Evolutionary conservation across 2,113 vertebrate genomes (phyloP).

Genomic region (Beaufortia kweichowensis): DNA sequence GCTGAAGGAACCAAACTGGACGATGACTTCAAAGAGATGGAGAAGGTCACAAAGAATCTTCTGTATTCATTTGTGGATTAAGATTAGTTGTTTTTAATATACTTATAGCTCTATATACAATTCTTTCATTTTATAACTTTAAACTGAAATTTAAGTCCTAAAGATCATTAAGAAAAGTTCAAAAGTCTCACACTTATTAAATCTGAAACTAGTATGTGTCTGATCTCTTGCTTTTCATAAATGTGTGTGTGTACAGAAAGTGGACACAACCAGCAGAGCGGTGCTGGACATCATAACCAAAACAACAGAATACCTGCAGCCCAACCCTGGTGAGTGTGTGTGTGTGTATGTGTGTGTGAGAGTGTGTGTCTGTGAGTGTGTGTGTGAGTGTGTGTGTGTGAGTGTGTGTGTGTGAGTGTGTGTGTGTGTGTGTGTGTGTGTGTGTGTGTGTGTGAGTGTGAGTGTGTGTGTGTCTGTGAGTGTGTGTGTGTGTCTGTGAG

Average conservation of each 20-base stretch:
- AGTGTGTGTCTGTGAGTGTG: constrained; percentile 5
- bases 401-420: constrained; percentile 5
- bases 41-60: constrained; percentile 36
- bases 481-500: constrained; percentile 17
- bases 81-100: too few species aligned
- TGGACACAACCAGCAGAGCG: constrained; percentile 51
- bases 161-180: too few species aligned
- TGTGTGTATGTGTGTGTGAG: not conserved
- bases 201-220: too few species aligned
- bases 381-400: constrained; percentile 6
- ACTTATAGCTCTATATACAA: too few species aligned
- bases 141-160: too few species aligned
- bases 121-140: too few species aligned
- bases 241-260: constrained; percentile 47
- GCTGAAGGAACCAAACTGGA: constrained; percentile 53
- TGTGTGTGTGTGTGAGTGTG: too few species aligned
- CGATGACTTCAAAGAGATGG: constrained; percentile 55
- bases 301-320: constrained; percentile 53
- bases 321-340: constrained; percentile 47
- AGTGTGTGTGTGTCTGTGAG: too few species aligned
- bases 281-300: constrained; percentile 54
- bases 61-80: too few species aligned
- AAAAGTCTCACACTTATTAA: too few species aligned
- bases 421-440: too few species aligned
- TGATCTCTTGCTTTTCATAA: not conserved